Conservation (phyloP, 2,797 vertebrate genomes). For the Cossypha caffra region DNA sequence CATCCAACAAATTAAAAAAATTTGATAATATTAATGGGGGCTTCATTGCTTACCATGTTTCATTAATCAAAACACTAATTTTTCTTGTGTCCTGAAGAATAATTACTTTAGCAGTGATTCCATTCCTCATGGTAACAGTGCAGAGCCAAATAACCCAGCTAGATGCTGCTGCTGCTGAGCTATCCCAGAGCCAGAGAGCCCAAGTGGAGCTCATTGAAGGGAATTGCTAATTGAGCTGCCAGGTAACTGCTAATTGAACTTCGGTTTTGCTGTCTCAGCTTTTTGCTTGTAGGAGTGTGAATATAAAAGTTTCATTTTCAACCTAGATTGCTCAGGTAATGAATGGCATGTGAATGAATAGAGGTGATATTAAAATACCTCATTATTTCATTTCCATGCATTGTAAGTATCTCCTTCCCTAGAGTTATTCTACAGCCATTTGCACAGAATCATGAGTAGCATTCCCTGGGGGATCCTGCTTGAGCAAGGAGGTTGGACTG, state of each 20-base stretch:
- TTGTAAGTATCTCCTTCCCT: neutral
- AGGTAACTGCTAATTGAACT: constrained; percentile 30
- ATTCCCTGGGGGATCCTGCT: neutral
- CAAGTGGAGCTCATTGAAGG: neutral
- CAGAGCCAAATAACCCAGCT: neutral
- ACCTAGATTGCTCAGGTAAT: neutral
- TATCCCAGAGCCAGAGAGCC: neutral
- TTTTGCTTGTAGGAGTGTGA: neutral
- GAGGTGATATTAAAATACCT: neutral
- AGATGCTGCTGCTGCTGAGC: neutral
- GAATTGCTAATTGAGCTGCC: constrained; percentile 30
- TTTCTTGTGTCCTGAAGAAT: constrained; percentile 49
- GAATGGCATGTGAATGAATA: neutral
- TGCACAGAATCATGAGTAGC: neutral
- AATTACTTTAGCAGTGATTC: constrained; percentile 51
- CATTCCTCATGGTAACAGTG: constrained; percentile 30
- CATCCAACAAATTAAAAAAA: constrained; percentile 70
- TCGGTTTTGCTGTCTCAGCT: neutral
- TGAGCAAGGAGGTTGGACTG: neutral
- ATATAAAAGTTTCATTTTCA: constrained; percentile 23
- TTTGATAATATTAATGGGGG: constrained; percentile 61
- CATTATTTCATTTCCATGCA: neutral
- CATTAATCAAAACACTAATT: constrained; percentile 71
- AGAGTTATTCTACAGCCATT: neutral
- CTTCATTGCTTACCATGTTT: constrained; percentile 63